phyloP scores from a whole-genome alignment of 1,140 invertebrate genomes.

The Latrodectus geometricus region DNA sequence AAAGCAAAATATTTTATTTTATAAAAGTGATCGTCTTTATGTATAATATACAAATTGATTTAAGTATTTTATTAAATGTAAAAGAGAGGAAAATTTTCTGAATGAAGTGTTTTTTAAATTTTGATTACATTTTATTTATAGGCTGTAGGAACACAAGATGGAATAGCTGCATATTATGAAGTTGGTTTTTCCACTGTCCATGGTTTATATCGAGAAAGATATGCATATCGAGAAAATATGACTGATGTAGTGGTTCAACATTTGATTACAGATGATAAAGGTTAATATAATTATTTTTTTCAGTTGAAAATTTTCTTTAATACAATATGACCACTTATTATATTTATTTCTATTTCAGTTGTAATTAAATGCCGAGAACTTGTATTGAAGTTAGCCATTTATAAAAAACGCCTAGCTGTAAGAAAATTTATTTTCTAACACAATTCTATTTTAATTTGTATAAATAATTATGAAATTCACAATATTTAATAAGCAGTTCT shows the following conservation, averaged over 20 bases:
- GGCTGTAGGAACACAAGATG: constrained; percentile 94
- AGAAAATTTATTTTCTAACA: constrained; percentile 5
- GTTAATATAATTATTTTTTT: constrained; percentile 35
- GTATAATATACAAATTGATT: too few relatives aligned
- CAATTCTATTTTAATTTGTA: too few relatives aligned
- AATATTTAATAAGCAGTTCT: neutral
- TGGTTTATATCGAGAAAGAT: constrained; percentile 92
- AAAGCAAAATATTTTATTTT: too few relatives aligned
- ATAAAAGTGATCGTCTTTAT: too few relatives aligned
- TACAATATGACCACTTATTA: neutral
- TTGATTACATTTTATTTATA: constrained; percentile 6
- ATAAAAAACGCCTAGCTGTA: constrained; percentile 91
- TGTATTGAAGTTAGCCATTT: constrained; percentile 97
- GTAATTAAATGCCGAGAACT: constrained; percentile 97
- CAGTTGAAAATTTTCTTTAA: constrained; percentile 53
- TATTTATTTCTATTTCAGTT: constrained; percentile 71
- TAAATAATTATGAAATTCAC: neutral
- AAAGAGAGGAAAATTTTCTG: too few relatives aligned
- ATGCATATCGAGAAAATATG: constrained; percentile 96
- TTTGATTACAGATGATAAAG: constrained; percentile 91
- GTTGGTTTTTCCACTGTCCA: constrained; percentile 94
- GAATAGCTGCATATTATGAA: constrained; percentile 92
- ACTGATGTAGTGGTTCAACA: constrained; percentile 99
- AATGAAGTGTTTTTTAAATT: too few relatives aligned
- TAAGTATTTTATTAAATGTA: too few relatives aligned